Evolutionary conservation across 2,797 vertebrate genomes (phyloP).

Genomic region (Adrianichthys oophorus): DNA sequence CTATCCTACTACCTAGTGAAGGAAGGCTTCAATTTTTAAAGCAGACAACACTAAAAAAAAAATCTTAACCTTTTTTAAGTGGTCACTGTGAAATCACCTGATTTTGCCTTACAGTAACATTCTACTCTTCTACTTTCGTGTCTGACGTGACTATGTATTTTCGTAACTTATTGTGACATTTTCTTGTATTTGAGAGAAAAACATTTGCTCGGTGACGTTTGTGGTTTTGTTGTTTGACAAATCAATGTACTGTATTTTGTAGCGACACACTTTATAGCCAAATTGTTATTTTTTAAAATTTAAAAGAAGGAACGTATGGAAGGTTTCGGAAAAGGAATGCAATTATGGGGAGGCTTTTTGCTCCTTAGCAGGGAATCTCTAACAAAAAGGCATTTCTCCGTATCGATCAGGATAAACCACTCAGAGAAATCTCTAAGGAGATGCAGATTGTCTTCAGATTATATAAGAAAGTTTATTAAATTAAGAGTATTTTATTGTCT

Average conservation of each 20-base stretch:
- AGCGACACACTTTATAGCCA: slow-evolving; percentile 76
- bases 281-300: slow-evolving; percentile 62
- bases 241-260: slow-evolving; percentile 82
- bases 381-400: slow-evolving; percentile 52
- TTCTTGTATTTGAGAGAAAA: slow-evolving; percentile 72
- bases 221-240: slow-evolving; percentile 75
- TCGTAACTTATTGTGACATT: slow-evolving; percentile 72
- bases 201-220: slow-evolving; percentile 68
- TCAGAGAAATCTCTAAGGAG: background rate
- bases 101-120: slow-evolving; percentile 86
- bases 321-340: slow-evolving; percentile 52
- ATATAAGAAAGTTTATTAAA: slow-evolving; percentile 19
- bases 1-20: slow-evolving; percentile 31
- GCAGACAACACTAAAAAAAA: slow-evolving; percentile 43
- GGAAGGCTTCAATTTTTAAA: slow-evolving; percentile 58
- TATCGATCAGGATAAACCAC: background rate
- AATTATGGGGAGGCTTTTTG: slow-evolving; percentile 79
- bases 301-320: slow-evolving; percentile 30
- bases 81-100: slow-evolving; percentile 87
- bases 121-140: slow-evolving; percentile 80
- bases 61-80: slow-evolving; percentile 72
- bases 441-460: slow-evolving; percentile 17
- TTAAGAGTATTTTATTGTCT: slow-evolving; percentile 28
- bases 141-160: slow-evolving; percentile 76
- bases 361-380: slow-evolving; percentile 75